Evolutionary conservation across 2,888 invertebrate genomes (phyloP).

Genomic region (Kryphioiulus occultus): DNA sequence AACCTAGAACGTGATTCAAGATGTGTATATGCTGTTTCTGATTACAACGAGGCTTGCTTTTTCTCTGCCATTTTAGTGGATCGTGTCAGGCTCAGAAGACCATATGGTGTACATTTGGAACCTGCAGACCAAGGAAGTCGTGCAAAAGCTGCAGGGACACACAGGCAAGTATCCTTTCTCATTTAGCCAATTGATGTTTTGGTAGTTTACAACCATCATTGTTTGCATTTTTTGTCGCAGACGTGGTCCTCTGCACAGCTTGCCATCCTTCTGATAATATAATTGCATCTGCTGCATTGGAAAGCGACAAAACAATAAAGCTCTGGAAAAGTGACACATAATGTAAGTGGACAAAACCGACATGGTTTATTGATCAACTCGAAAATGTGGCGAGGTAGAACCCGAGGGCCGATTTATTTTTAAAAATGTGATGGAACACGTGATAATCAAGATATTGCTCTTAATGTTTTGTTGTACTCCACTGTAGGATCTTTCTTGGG

Average conservation of each 20-base stretch:
- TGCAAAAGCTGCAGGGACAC: constrained; percentile 96
- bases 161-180: constrained; percentile 72
- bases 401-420: too few species aligned
- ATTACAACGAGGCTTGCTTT: not conserved
- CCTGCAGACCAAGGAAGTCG: constrained; percentile 98
- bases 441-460: too few species aligned
- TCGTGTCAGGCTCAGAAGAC: constrained; percentile 99
- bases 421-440: too few species aligned
- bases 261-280: constrained; percentile 99
- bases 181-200: constrained; percentile 50
- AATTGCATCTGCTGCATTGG: constrained; percentile 97
- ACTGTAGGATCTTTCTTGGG: not conserved
- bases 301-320: constrained; percentile 98
- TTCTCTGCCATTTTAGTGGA: constrained; percentile 77
- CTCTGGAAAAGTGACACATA: constrained; percentile 89
- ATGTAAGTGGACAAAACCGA: constrained; percentile 32
- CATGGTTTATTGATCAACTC: too few species aligned
- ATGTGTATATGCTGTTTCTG: not conserved
- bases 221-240: constrained; percentile 63
- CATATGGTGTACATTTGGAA: constrained; percentile 99
- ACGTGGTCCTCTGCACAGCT: constrained; percentile 94
- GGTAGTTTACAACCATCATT: constrained; percentile 51
- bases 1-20: not conserved
- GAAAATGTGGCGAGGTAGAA: too few species aligned
- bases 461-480: not conserved